Percentiles rank a stretch among this genome's conserved stretches.
These are phyloP conservation scores for Aphelinus certus DNA, from an alignment of 1,140 invertebrate genomes.

Conservation along the genomic window DNA sequence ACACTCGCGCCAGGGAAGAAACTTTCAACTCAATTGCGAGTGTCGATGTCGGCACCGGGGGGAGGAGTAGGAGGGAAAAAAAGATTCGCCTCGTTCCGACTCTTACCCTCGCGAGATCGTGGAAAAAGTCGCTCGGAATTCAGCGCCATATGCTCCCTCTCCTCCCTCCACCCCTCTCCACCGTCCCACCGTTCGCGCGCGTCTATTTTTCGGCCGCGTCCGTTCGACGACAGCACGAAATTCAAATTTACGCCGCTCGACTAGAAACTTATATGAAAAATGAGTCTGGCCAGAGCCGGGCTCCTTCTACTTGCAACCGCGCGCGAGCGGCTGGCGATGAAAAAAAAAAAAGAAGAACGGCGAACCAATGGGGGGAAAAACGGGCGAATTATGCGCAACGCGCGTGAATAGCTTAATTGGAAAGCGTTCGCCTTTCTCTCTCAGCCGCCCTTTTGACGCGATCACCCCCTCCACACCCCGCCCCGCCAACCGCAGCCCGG, in stretches of 20 bases:
- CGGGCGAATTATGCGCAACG: too few species aligned
- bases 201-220: slow-evolving; percentile 33
- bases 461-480: too few species aligned
- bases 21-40: slow-evolving; percentile 15
- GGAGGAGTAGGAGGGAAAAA: too few species aligned
- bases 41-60: not conserved
- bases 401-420: slow-evolving; percentile 29
- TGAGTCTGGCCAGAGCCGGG: slow-evolving; percentile 51
- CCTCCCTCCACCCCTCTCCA: slow-evolving; percentile 1
- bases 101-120: too few species aligned
- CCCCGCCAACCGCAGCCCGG: too few species aligned
- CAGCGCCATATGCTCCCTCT: slow-evolving; percentile 58
- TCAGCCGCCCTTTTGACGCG: not conserved
- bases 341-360: not conserved
- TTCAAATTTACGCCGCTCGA: slow-evolving; percentile 61
- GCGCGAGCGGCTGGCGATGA: too few species aligned
- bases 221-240: slow-evolving; percentile 51
- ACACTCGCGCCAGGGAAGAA: not conserved
- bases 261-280: slow-evolving; percentile 56
- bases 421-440: slow-evolving; percentile 14
- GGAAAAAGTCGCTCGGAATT: slow-evolving; percentile 57
- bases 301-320: slow-evolving; percentile 21
- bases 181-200: not conserved
- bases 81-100: too few species aligned
- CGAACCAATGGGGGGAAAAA: not conserved